Percentiles rank a stretch among this genome's conserved stretches.
phyloP scores from a whole-genome alignment of 2,888 invertebrate genomes.

The Drosophila anceps region DNA sequence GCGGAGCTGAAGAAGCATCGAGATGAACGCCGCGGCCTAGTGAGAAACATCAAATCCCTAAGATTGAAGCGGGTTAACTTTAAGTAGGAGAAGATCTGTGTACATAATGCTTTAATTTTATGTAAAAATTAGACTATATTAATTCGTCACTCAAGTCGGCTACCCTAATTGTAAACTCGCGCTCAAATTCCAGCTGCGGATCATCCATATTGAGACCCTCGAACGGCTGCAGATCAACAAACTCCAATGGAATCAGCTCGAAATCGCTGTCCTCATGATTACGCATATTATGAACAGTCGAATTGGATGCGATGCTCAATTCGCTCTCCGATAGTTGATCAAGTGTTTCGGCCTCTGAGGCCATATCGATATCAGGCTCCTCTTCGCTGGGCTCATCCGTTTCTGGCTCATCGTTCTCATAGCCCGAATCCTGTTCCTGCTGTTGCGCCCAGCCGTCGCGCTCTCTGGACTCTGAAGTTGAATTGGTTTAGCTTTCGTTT shows the following conservation, averaged over 20 bases:
- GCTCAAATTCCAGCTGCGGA: conserved; percentile 13
- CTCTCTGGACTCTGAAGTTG: conserved; percentile 1
- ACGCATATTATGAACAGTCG: background rate
- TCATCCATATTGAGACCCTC: conserved; percentile 9
- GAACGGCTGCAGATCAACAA: conserved; percentile 20
- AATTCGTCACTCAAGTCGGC: conserved; percentile 16
- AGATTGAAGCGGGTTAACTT: conserved; percentile 84
- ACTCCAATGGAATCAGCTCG: conserved; percentile 26
- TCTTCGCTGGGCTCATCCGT: conserved; percentile 2
- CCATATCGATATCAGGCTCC: background rate
- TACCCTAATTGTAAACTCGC: conserved; percentile 25
- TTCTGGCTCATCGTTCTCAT: conserved; percentile 17
- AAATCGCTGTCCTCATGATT: conserved; percentile 13
- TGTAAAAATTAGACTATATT: conserved; percentile 27
- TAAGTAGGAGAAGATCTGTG: conserved; percentile 68
- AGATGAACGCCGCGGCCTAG: conserved; percentile 89
- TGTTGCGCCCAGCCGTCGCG: background rate
- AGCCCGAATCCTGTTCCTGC: conserved; percentile 33
- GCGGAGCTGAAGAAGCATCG: conserved; percentile 89
- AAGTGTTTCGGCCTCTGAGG: background rate
- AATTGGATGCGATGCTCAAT: conserved; percentile 18
- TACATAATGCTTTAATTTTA: conserved; percentile 49
- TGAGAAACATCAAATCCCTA: conserved; percentile 87
- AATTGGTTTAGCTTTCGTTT: background rate
- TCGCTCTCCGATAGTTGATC: conserved; percentile 19